Base-by-base conservation (phyloP, 2,797 vertebrate species). In the Prunella strophiata region DNA sequence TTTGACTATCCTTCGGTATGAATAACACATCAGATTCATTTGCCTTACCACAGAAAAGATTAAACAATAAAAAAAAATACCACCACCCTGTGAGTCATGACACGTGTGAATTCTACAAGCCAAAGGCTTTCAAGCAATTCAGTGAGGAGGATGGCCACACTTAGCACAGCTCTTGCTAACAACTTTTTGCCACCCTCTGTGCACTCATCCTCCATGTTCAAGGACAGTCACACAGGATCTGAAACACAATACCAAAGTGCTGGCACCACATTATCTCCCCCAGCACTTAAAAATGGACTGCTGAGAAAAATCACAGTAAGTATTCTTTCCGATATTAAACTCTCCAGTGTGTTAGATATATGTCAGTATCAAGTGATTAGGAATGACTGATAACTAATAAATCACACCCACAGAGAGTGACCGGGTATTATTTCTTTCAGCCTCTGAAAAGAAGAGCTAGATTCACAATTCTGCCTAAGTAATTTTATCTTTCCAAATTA, bases 371-470 rank as follows among this genome's bases (percentile, higher is more conserved):
- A 86, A 71, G 74, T 93, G 91, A 88, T 93, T 95, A 94, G 94
- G 71, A 89, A 91, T 78, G 89, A 95, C 50, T 85, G 77, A 94
- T 93, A 91, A 95, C 94, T 94, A 94, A 82, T 94, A 93, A 84
- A 93, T 91, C 71, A 79, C 80, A 93, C 62, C 72, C 85, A 83
- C 0, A 0, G 68, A 92, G 61, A 92, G 40, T 38, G 62, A 85
- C 47, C 0, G 1, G 68, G 22, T 87, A 77, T 85, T 84, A 90
- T 66, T 83, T 86, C 83, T 90, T 75, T 67, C 70, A 91, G 54
- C 5, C 19, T 91, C 48, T 75, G 51, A 89, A 83, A 89, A 91
- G 48, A 67, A 23, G 32, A 74, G 25, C 32, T 34, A 70, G 18
- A 89, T 71, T 83, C 82, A 91, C 57, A 71, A 51, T 62, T 91